Base-by-base conservation (phyloP, 2,888 invertebrate species). In the Metacarcinus magister region DNA sequence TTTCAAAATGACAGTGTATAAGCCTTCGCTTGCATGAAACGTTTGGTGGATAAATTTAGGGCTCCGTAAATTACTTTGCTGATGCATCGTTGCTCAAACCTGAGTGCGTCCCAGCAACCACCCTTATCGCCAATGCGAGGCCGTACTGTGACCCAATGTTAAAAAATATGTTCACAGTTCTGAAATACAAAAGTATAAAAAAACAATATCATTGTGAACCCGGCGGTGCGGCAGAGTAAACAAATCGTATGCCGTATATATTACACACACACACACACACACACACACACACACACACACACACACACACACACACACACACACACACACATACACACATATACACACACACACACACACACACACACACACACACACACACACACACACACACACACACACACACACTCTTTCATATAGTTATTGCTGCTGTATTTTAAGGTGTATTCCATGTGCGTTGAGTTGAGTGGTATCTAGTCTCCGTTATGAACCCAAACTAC, bases 211-310 rank as follows among this genome's bases (percentile, higher is more conserved):
- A 75, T 75, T 75, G 23, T 75, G 75, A 75, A 75, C 23, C n/a
- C 75, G 75, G 2, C 75, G 75, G 75, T 23, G 75, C 75, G 75
- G 75, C 75, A 75, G 75, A 28, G 75, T 75, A 75, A 75, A 75
- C 75, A 75, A 75, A 75, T 75, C 75, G 75, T 75, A 28, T 75
- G 28, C n/a, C 28, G 75, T 75, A 75, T 75, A 75, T 75, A 75
- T 75, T 75, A 75, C 75, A 75, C 75, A 75, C 75, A 75, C 75
- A 75, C 75, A 75, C 75, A 75, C 75, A 28, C 75, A 75, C 75
- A 28, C 75, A 75, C 75, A 28, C 75, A 75, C 75, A 28, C 75
- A 75, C 75, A 28, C 75, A 75, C 75, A 28, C 75, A 75, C 75
- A 28, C 75, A 75, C 75, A 28, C 75, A 75, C 75, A 28, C 75